Conservation (phyloP, 2,797 vertebrate species). For the Smutsia temminckii region DNA sequence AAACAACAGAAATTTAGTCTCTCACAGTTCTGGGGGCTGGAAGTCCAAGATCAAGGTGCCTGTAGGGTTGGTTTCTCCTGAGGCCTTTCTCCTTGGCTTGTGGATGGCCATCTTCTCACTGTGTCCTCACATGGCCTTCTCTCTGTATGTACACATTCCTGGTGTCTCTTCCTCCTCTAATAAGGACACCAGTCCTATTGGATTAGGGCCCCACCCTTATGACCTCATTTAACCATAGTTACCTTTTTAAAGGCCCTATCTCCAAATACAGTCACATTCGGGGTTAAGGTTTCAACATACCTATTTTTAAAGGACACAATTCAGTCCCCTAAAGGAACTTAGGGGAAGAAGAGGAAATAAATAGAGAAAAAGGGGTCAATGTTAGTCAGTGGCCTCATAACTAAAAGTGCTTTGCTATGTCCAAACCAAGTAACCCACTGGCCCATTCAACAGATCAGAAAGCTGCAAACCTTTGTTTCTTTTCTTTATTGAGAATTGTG, state of each 20-base stretch:
- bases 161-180: neutral
- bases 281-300: neutral
- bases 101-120: neutral
- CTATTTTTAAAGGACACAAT: neutral
- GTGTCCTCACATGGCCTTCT: neutral
- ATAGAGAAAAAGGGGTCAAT: neutral
- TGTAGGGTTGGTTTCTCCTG: neutral
- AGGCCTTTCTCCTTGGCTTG: neutral
- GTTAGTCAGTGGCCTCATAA: neutral
- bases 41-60: neutral
- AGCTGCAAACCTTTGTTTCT: neutral
- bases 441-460: neutral
- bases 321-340: neutral
- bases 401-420: neutral
- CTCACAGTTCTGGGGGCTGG: neutral
- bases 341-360: neutral
- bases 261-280: neutral
- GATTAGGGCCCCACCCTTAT: neutral
- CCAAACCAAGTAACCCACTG: neutral
- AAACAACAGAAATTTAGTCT: neutral
- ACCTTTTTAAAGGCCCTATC: neutral
- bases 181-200: neutral
- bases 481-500: neutral
- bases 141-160: too few relatives aligned
- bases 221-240: neutral